These are phyloP conservation scores for Chlorospingus flavigularis DNA, from an alignment of 2,797 vertebrate genomes.

Conservation along the genomic window DNA sequence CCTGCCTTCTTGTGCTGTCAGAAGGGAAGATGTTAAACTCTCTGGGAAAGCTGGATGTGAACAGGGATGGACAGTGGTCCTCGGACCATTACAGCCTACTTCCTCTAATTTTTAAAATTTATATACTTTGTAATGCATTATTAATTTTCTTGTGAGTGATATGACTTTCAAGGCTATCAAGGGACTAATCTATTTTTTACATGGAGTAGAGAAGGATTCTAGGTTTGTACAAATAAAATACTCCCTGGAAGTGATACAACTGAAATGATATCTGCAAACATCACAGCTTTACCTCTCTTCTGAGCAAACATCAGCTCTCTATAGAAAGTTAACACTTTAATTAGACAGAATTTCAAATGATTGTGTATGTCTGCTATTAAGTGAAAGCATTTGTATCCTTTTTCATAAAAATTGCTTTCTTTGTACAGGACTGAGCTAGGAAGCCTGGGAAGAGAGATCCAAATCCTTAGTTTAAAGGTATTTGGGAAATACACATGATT, in stretches of 20 bases:
- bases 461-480: constrained; percentile 58
- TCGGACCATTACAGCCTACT: constrained; percentile 60
- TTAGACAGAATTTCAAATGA: constrained; percentile 53
- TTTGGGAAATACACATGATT: constrained; percentile 22
- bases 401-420: neutral
- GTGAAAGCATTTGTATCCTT: constrained; percentile 15
- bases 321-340: constrained; percentile 68
- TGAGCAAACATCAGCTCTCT: constrained; percentile 60
- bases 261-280: constrained; percentile 59
- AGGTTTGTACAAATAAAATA: constrained; percentile 72
- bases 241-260: constrained; percentile 56
- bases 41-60: constrained; percentile 32
- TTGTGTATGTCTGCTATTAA: constrained; percentile 2
- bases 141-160: constrained; percentile 73
- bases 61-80: constrained; percentile 48
- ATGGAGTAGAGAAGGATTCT: constrained; percentile 59
- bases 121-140: constrained; percentile 68
- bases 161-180: constrained; percentile 68
- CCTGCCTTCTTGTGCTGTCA: neutral
- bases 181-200: constrained; percentile 74
- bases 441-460: constrained; percentile 24
- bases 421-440: neutral
- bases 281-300: constrained; percentile 47
- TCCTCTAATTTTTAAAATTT: constrained; percentile 73
- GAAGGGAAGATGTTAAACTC: neutral